Evolutionary conservation across 1,140 invertebrate genomes (phyloP), one percentile per base, ranked within the genome.

Genomic region (Saccostrea cuccullata): DNA sequence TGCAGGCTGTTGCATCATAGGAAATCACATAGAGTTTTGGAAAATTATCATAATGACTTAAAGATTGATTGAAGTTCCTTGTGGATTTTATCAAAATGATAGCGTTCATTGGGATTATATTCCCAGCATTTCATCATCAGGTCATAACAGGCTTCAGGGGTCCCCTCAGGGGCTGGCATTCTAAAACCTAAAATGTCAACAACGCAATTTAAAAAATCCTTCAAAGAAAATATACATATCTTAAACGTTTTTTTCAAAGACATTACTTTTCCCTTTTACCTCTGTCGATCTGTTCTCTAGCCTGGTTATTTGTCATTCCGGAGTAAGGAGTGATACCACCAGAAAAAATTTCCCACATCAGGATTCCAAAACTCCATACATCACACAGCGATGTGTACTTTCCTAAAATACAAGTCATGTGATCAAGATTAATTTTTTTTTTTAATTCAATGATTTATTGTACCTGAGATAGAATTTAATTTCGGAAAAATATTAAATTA

Each of bases 321-420:
- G 97, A 97, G 93, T 99, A 99, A 0, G 98, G 98, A 87, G 97
- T 98, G 89, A 97, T 97, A 13, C 98, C 98, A 94, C 97, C 97
- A 0, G 98, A 98, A 95, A 99, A 99, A 93, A 99, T 98, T 95
- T 99, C 98, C 98, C 98, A 99, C 96, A 98, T 97, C 64, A 99
- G 95, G 89, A 99, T 97, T 26, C 98, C 98, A 95, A 98, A 99
- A 93, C 98, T 99, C 98, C 98, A 99, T n/a, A 99, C 98, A 95
- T 99, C 98, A 95, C 98, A 99, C 3, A 99, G 95, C 0, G 98
- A 98, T n/a, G 98, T 99, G 94, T 99, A 99, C 96, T 98, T 98
- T 55, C 98, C 98, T 94, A 91, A 40, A 92, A 90, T 20, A 88
- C 5, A 87, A 30, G n/a, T 55, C 40, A 84, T 55, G 40, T n/a